phyloP scores from a whole-genome alignment of 2,797 vertebrate genomes.

The Menidia menidia region DNA sequence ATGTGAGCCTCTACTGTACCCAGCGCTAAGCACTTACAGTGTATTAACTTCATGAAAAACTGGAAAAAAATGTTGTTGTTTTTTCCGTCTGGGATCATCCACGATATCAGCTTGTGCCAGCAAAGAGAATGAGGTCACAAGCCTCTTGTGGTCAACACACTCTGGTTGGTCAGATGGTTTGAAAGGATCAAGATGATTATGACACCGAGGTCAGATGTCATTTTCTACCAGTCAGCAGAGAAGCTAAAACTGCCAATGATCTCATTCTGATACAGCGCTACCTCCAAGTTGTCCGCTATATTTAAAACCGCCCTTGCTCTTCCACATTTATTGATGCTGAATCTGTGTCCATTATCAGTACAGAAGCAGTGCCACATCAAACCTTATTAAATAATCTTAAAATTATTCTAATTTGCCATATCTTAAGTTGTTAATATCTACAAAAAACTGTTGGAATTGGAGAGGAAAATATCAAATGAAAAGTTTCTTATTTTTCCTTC shows the following conservation, averaged over 20 bases:
- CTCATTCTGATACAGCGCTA: neutral
- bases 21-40: constrained; percentile 23
- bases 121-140: constrained; percentile 54
- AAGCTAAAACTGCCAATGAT: constrained; percentile 1
- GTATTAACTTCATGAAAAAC: constrained; percentile 20
- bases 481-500: neutral
- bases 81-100: constrained; percentile 18
- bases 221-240: constrained; percentile 3
- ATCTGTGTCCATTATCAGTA: neutral
- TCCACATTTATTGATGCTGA: neutral
- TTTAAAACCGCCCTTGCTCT: neutral
- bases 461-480: neutral
- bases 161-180: constrained; percentile 36
- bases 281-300: neutral
- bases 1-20: neutral
- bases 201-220: constrained; percentile 33
- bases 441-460: neutral
- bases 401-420: constrained; percentile 3
- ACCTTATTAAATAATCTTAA: constrained; percentile 5
- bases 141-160: constrained; percentile 10
- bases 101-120: constrained; percentile 25
- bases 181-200: constrained; percentile 47
- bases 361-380: neutral
- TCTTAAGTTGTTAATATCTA: neutral
- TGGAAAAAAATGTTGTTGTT: constrained; percentile 8